These are phyloP conservation scores for Lethenteron camtschaticum DNA, from an alignment of 2,113 vertebrate species.

Conservation along the genomic window DNA sequence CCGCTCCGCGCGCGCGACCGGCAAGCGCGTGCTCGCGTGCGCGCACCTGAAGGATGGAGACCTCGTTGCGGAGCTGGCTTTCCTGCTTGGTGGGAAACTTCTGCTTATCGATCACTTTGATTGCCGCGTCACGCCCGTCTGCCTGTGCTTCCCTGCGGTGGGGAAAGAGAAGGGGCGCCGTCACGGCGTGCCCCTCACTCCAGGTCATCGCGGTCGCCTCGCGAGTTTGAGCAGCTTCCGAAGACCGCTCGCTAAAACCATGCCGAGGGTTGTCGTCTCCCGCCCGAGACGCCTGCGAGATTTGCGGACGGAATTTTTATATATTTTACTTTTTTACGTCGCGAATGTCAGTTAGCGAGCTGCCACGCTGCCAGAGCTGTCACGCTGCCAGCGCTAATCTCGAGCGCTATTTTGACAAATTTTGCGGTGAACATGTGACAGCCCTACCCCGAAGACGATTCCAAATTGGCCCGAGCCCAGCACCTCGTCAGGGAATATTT, in stretches of 20 bases:
- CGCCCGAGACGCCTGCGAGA: too few species aligned
- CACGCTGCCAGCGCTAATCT: too few species aligned
- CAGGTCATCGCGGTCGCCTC: too few species aligned
- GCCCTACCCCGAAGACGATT: constrained; percentile 78
- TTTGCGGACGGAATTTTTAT: too few species aligned
- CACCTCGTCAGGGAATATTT: constrained; percentile 97
- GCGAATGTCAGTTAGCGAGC: too few species aligned
- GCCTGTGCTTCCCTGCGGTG: constrained; percentile 67
- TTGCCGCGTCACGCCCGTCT: constrained; percentile 89
- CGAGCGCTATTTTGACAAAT: too few species aligned
- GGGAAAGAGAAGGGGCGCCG: constrained; percentile 8
- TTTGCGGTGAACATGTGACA: not conserved
- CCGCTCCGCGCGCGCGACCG: too few species aligned
- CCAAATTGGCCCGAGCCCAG: constrained; percentile 95
- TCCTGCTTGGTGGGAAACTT: constrained; percentile 95
- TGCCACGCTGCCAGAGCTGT: too few species aligned
- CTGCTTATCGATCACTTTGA: constrained; percentile 98
- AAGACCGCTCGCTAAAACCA: too few species aligned
- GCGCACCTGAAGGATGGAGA: constrained; percentile 91
- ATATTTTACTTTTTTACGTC: too few species aligned
- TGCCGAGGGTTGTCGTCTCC: too few species aligned
- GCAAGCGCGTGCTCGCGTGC: not conserved
- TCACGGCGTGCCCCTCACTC: not conserved
- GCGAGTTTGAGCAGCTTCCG: too few species aligned
- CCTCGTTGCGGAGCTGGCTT: constrained; percentile 91